Conservation (phyloP, 2,797 vertebrate genomes). For the Taeniopygia guttata region DNA sequence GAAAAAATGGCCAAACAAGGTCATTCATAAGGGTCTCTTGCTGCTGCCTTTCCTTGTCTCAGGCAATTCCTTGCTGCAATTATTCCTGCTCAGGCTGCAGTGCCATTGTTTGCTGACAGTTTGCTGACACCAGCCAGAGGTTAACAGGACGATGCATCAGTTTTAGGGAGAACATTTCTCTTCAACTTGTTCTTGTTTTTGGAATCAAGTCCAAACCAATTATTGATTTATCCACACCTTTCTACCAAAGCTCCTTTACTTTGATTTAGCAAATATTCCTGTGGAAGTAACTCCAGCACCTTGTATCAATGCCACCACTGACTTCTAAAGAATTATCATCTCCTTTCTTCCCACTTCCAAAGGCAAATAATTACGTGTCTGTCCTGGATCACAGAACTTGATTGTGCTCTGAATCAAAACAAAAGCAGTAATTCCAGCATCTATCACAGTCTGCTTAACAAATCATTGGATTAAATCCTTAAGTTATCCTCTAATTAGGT, state of each 20-base stretch:
- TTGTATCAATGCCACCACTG: neutral
- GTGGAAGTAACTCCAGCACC: neutral
- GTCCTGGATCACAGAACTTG: neutral
- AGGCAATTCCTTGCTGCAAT: neutral
- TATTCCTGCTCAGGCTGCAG: neutral
- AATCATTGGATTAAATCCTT: neutral
- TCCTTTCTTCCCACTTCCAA: neutral
- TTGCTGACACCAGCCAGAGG: neutral
- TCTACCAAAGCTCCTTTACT: neutral
- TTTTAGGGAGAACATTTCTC: neutral
- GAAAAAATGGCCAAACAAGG: neutral
- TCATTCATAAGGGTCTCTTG: neutral
- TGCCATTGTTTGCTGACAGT: neutral
- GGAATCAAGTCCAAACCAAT: neutral
- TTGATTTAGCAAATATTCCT: neutral
- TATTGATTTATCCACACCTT: neutral
- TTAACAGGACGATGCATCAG: neutral
- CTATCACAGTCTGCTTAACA: neutral
- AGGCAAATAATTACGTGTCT: neutral
- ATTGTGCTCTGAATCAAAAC: neutral
- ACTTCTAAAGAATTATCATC: neutral
- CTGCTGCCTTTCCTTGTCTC: neutral
- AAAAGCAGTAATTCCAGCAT: neutral
- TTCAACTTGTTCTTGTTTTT: neutral
- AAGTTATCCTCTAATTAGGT: neutral